Evolutionary conservation across 2,797 vertebrate species (phyloP).

Genomic region (Merluccius polli): DNA sequence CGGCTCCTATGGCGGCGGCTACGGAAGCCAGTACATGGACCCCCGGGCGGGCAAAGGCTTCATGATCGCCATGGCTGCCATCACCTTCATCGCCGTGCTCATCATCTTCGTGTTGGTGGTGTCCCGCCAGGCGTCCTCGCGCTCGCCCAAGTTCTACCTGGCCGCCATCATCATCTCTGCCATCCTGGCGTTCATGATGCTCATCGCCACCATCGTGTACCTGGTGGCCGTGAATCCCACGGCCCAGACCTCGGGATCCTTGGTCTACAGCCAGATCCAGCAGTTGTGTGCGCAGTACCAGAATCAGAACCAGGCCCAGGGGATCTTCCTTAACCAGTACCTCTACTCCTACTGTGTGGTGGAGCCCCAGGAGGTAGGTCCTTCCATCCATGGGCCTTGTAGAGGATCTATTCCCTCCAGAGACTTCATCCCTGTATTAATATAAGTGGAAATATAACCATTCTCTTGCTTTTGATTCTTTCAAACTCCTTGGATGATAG

Average conservation of each 20-base stretch:
- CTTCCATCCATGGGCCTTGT: neutral
- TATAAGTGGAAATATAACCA: neutral
- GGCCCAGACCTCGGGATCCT: constrained; percentile 80
- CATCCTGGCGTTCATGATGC: constrained; percentile 77
- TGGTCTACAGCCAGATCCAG: constrained; percentile 76
- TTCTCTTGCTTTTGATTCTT: neutral
- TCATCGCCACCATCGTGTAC: constrained; percentile 89
- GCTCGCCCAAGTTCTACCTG: constrained; percentile 78
- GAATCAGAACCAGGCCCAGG: constrained; percentile 66
- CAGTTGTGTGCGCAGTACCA: constrained; percentile 84
- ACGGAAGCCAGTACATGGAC: constrained; percentile 68
- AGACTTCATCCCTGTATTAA: neutral
- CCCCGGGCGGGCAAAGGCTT: constrained; percentile 83
- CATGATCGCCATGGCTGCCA: constrained; percentile 78
- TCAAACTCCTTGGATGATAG: neutral
- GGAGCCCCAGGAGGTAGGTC: constrained; percentile 85
- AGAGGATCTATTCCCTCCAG: too few relatives aligned
- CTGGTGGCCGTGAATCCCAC: constrained; percentile 85
- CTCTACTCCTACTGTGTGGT: constrained; percentile 93
- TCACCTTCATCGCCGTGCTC: constrained; percentile 81
- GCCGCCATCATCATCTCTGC: constrained; percentile 74
- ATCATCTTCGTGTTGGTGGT: constrained; percentile 80
- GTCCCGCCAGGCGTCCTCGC: constrained; percentile 73
- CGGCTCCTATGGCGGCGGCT: neutral
- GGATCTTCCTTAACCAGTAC: constrained; percentile 85